A percentile compares a stretch with the other conserved stretches of the same genome.
phyloP scores from a whole-genome alignment of 1,140 invertebrate genomes.

The Drosophila teissieri region DNA sequence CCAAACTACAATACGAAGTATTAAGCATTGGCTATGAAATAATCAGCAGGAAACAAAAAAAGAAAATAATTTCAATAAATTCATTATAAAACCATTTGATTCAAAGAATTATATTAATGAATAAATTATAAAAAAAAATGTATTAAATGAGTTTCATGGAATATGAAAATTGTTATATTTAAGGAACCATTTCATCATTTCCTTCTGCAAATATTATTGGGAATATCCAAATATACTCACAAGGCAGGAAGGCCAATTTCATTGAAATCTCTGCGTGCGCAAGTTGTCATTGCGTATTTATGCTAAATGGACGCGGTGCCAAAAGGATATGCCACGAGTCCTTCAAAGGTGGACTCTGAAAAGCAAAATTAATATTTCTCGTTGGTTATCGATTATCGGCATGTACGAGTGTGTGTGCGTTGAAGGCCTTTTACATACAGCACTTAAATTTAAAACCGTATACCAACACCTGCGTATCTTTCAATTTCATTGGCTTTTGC shows the following conservation, averaged over 20 bases:
- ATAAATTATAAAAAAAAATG: not conserved
- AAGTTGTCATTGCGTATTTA: slow-evolving; percentile 71
- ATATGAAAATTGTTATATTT: not conserved
- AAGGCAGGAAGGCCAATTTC: slow-evolving; percentile 51
- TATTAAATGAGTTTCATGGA: too few relatives aligned
- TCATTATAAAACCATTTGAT: not conserved
- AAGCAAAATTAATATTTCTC: slow-evolving; percentile 16
- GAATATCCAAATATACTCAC: not conserved
- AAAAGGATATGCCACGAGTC: slow-evolving; percentile 36
- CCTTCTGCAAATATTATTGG: slow-evolving; percentile 29
- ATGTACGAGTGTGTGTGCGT: not conserved
- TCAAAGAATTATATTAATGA: not conserved
- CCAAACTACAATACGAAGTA: not conserved
- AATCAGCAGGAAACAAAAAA: not conserved
- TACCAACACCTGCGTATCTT: slow-evolving; percentile 8
- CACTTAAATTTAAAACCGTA: slow-evolving; percentile 18
- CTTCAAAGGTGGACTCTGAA: slow-evolving; percentile 26
- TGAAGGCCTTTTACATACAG: not conserved
- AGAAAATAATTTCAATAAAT: too few relatives aligned
- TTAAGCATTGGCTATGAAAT: too few relatives aligned
- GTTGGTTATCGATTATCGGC: slow-evolving; percentile 16
- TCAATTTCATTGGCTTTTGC: not conserved
- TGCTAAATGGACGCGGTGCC: slow-evolving; percentile 61
- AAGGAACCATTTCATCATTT: too few relatives aligned
- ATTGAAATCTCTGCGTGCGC: slow-evolving; percentile 39